phyloP scores from a whole-genome alignment of 2,113 vertebrate genomes.

The Cnemophilus loriae region DNA sequence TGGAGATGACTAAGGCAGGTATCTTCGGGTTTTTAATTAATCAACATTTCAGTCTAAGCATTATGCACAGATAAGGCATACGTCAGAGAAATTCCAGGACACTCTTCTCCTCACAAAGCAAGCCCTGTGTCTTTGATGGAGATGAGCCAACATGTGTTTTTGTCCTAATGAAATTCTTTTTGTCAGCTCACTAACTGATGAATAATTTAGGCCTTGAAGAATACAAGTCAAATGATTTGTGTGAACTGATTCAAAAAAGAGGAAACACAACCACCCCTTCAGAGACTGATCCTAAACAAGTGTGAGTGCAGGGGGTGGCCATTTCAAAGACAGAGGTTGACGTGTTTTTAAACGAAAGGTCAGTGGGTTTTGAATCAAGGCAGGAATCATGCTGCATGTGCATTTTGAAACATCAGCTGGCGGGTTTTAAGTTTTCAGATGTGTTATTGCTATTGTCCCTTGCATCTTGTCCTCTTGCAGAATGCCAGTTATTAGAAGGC shows the following conservation, averaged over 20 bases:
- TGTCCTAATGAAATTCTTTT: conserved; percentile 16
- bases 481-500: not conserved
- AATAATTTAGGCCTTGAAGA: conserved; percentile 35
- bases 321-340: not conserved
- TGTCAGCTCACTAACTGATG: conserved; percentile 14
- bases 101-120: not conserved
- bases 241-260: not conserved
- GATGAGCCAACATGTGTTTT: not conserved
- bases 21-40: not conserved
- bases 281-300: not conserved
- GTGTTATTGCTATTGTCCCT: not conserved
- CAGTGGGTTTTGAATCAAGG: not conserved
- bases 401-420: not conserved
- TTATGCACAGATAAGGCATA: not conserved
- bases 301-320: not conserved
- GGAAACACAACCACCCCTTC: not conserved
- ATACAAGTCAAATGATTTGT: not conserved
- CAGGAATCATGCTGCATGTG: not conserved
- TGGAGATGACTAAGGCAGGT: not conserved
- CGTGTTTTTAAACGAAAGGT: not conserved
- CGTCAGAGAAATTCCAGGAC: not conserved
- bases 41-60: not conserved
- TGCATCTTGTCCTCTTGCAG: not conserved
- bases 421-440: not conserved
- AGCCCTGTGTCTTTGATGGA: conserved; percentile 10